Percentiles rank a stretch among this genome's conserved stretches.
phyloP scores from a whole-genome alignment of 2,113 vertebrate species.

The Pterophyllum scalare region DNA sequence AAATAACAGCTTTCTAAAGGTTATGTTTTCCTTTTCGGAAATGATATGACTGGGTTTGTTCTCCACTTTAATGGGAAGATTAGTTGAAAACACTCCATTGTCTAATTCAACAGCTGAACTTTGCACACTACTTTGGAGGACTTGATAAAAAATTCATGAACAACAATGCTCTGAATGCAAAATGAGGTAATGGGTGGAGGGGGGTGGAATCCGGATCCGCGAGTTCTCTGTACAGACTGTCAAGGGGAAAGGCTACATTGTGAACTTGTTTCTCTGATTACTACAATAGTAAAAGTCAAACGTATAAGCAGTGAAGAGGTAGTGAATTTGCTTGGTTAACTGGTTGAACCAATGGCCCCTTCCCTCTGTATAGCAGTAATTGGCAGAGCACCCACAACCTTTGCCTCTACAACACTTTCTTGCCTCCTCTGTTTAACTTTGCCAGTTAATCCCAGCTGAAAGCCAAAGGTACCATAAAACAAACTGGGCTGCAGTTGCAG shows the following conservation, averaged over 20 bases:
- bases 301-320: constrained; percentile 20
- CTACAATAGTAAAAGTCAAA: constrained; percentile 44
- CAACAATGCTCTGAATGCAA: constrained; percentile 52
- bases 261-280: constrained; percentile 60
- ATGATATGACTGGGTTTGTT: constrained; percentile 25
- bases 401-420: constrained; percentile 31
- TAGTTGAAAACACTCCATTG: constrained; percentile 53
- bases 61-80: constrained; percentile 47
- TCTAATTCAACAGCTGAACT: constrained; percentile 60
- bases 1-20: constrained; percentile 26
- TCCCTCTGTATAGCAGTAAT: background rate
- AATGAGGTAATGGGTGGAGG: constrained; percentile 31
- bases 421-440: constrained; percentile 32
- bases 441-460: constrained; percentile 34
- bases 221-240: constrained; percentile 25
- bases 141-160: constrained; percentile 65
- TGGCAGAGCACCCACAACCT: constrained; percentile 37
- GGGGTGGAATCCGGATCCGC: constrained; percentile 4
- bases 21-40: constrained; percentile 38
- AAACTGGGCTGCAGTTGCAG: constrained; percentile 38
- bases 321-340: constrained; percentile 9
- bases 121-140: constrained; percentile 48
- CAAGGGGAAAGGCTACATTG: constrained; percentile 34
- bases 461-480: constrained; percentile 45
- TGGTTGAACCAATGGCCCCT: constrained; percentile 35